These are phyloP conservation scores for Tachysurus fulvidraco DNA, from an alignment of 2,113 vertebrate genomes.

Conservation along the genomic window DNA sequence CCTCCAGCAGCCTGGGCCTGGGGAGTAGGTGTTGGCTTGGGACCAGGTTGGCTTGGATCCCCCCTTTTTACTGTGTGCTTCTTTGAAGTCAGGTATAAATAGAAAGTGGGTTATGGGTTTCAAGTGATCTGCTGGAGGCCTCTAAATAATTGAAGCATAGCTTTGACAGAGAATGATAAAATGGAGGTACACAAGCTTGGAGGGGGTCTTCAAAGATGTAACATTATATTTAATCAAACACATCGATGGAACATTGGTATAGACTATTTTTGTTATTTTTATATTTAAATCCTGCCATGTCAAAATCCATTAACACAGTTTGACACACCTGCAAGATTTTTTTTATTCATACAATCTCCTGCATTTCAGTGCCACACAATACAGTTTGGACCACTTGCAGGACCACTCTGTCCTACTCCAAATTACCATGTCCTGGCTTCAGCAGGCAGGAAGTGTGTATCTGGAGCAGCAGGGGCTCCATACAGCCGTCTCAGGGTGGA, in stretches of 20 bases:
- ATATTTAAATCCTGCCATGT: not conserved
- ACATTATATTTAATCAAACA: not conserved
- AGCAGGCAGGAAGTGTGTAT: conserved; percentile 31
- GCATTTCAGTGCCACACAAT: not conserved
- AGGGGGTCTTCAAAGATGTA: not conserved
- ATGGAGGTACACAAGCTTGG: conserved; percentile 1
- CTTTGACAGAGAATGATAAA: conserved; percentile 21
- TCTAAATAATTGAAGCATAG: conserved; percentile 39
- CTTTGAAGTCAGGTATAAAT: conserved; percentile 50
- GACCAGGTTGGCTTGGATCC: conserved; percentile 22
- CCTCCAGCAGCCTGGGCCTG: not conserved
- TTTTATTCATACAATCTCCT: not conserved
- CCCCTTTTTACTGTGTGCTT: conserved; percentile 42
- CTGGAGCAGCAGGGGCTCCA: conserved; percentile 16
- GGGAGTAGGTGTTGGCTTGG: not conserved
- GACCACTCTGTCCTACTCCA: conserved; percentile 9
- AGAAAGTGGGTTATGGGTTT: conserved; percentile 45
- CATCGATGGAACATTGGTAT: not conserved
- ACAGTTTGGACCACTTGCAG: not conserved
- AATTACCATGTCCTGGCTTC: not conserved
- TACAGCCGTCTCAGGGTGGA: conserved; percentile 18
- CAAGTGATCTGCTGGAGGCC: conserved; percentile 38
- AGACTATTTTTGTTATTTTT: not conserved
- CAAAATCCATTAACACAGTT: not conserved
- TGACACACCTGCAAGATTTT: not conserved